Percentiles rank a stretch among this genome's conserved stretches.
These are phyloP conservation scores for Taurulus bubalis DNA, from an alignment of 2,113 vertebrate species.

Conservation along the genomic window DNA sequence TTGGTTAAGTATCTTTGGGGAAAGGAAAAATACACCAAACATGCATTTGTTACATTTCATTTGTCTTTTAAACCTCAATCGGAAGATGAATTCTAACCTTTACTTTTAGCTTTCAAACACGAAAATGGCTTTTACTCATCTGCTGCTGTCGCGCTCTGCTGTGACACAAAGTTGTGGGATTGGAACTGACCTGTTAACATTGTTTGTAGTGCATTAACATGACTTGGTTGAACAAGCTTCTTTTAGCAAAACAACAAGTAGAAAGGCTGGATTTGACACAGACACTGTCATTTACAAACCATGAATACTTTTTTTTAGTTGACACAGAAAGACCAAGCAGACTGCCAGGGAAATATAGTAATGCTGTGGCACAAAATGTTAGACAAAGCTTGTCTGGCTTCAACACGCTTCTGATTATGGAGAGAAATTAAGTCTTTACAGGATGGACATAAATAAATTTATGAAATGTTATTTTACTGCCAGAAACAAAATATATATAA, in stretches of 20 bases:
- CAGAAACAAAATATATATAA: not conserved
- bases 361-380: not conserved
- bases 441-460: not conserved
- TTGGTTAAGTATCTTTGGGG: not conserved
- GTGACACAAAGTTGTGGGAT: not conserved
- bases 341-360: constrained; percentile 10
- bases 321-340: not conserved
- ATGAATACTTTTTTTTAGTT: constrained; percentile 14
- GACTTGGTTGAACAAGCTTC: not conserved
- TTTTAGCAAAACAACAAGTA: not conserved
- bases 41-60: not conserved
- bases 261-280: constrained; percentile 6
- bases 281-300: constrained; percentile 30
- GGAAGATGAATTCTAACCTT: not conserved
- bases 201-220: constrained; percentile 5
- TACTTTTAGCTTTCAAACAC: constrained; percentile 5
- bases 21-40: not conserved
- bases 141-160: not conserved
- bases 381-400: constrained; percentile 1
- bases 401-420: not conserved
- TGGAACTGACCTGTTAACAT: constrained; percentile 8
- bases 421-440: not conserved
- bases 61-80: not conserved
- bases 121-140: constrained; percentile 10
- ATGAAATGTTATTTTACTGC: not conserved